phyloP scores from a whole-genome alignment of 2,888 invertebrate genomes.

The Enoplolaimus lenunculus region DNA sequence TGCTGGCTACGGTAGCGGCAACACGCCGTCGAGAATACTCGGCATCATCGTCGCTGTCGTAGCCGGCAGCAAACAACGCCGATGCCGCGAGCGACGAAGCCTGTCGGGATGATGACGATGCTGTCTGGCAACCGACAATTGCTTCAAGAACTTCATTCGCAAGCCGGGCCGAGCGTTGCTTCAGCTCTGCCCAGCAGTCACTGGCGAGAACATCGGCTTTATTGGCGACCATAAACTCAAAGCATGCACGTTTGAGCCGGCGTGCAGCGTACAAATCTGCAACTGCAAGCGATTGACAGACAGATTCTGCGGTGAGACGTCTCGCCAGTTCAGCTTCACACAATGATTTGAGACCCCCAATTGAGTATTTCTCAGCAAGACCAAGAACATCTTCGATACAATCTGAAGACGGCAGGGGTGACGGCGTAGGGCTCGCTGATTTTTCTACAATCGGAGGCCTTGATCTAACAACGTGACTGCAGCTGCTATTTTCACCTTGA shows the following conservation, averaged over 20 bases:
- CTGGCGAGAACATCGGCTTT: neutral
- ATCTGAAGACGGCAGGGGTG: too few species aligned
- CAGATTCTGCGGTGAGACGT: constrained; percentile 26
- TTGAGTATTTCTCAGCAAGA: constrained; percentile 38
- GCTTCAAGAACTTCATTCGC: constrained; percentile 32
- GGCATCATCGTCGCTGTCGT: constrained; percentile 1
- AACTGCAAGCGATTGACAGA: constrained; percentile 31
- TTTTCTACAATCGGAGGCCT: too few species aligned
- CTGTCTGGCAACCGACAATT: constrained; percentile 4
- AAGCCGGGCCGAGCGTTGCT: constrained; percentile 25
- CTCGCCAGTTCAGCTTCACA: constrained; percentile 32
- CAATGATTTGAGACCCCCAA: constrained; percentile 32
- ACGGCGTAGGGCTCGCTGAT: too few species aligned
- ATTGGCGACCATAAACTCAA: constrained; percentile 21
- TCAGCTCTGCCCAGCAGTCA: constrained; percentile 21
- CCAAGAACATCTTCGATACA: constrained; percentile 29
- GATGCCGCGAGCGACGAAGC: neutral
- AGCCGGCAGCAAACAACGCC: neutral
- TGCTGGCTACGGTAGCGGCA: too few species aligned
- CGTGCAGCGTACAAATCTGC: constrained; percentile 34
- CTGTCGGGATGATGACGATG: neutral
- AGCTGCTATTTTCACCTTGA: too few species aligned
- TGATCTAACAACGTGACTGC: too few species aligned
- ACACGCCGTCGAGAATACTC: too few species aligned
- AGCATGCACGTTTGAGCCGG: constrained; percentile 31